Base-by-base conservation (phyloP, 2,797 vertebrate genomes). In the Enteromius fasciolatus region DNA sequence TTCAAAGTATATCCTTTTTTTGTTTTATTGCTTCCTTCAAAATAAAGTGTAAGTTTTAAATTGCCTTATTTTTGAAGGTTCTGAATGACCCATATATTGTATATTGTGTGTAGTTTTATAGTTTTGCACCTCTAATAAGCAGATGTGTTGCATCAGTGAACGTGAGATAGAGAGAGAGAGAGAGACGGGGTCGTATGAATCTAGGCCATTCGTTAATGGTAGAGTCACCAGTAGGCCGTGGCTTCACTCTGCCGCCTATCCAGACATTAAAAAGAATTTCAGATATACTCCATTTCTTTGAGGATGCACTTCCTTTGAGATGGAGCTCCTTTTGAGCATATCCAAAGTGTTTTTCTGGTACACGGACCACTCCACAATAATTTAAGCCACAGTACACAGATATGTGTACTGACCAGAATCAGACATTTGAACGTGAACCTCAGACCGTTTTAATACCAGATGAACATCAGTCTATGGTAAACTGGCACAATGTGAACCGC, bases 261-360 rank as follows among this genome's bases (percentile, higher is more conserved):
- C 84, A 89, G 89, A 90, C 90, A 90, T 90, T 90, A 90, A 90
- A 90, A 90, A 87, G 90, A 90, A 90, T 90, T 89, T 90, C 87
- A 87, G 87, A 90, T 89, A 82, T 83, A 87, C 87, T 88, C 64
- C 33, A 86, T 84, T 86, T 89, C 90, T 90, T 90, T 90, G 90
- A 90, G 90, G 90, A 89, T 88, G 86, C 83, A 84, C 87, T 89
- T 86, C 85, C 90, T 90, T 90, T 90, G 90, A 90, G 89, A 87
- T 76, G 61, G 70, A 67, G 73, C 83, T 90, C 85, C 89, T 90
- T 90, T 90, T 90, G 90, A 90, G 90, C 89, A 90, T 88, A 89
- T 87, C 90, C 89, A 89, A 88, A 90, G 86, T 90, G 87, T 89
- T 88, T 87, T 88, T 85, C 82, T 78, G 76, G 64, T 88, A 85